These are phyloP conservation scores for Rallus crepitans DNA, from an alignment of 2,797 vertebrate species.

Conservation along the genomic window DNA sequence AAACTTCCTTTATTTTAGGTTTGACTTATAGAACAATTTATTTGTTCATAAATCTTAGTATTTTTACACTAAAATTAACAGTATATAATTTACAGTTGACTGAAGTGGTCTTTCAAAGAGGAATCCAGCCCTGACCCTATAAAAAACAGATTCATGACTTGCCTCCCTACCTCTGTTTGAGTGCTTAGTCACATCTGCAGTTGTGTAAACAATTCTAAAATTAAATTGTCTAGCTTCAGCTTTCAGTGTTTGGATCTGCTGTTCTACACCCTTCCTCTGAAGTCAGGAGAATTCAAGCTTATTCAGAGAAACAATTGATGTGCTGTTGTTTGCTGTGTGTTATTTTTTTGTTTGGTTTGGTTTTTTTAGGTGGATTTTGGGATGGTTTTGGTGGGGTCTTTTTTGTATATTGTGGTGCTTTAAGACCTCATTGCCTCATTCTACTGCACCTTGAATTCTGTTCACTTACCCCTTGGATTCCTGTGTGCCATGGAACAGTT, in stretches of 20 bases:
- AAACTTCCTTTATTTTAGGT: background rate
- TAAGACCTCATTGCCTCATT: background rate
- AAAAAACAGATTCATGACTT: background rate
- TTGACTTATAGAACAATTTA: background rate
- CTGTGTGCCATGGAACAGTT: background rate
- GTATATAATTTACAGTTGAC: background rate
- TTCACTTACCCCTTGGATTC: background rate
- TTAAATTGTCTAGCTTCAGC: background rate
- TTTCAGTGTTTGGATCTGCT: background rate
- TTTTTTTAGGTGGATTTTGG: no score
- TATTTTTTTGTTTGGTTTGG: no score
- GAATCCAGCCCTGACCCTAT: background rate
- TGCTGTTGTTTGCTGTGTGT: no score
- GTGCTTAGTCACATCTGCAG: background rate
- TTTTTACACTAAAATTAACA: background rate
- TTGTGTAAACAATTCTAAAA: background rate
- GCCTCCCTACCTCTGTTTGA: background rate
- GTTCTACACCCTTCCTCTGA: background rate
- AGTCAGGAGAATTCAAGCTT: background rate
- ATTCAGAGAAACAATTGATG: background rate
- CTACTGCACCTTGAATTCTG: background rate
- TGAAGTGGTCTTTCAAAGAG: background rate
- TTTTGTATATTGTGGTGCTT: background rate
- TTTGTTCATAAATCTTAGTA: background rate
- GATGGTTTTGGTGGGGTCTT: no score